Evolutionary conservation across 2,113 vertebrate genomes (phyloP).

Genomic region (Corydoras sp.): DNA sequence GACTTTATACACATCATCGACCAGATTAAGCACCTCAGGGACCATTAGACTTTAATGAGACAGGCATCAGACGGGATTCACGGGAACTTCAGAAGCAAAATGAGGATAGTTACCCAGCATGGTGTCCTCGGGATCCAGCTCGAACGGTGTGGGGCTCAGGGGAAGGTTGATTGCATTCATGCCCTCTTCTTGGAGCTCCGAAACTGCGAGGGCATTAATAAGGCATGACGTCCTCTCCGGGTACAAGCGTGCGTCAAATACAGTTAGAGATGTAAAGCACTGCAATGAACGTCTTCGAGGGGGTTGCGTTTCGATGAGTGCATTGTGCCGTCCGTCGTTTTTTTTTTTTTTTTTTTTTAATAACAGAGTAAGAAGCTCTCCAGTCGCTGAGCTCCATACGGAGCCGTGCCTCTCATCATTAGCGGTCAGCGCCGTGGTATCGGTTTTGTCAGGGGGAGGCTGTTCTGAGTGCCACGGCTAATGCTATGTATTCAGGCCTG

Average conservation of each 20-base stretch:
- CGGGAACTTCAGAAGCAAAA: no score
- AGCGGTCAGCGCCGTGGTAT: constrained; percentile 37
- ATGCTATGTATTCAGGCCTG: constrained; percentile 44
- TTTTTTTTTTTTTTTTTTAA: constrained; percentile 8
- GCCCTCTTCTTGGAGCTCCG: constrained; percentile 86
- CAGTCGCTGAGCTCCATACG: constrained; percentile 19
- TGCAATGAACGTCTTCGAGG: not conserved
- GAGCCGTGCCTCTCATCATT: constrained; percentile 39
- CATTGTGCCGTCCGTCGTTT: not conserved
- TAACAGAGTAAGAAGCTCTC: constrained; percentile 15
- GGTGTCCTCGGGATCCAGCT: constrained; percentile 83
- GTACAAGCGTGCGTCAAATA: not conserved
- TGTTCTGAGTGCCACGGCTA: constrained; percentile 37
- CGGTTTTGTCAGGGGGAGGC: constrained; percentile 39
- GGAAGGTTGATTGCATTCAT: constrained; percentile 89
- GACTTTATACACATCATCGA: no score
- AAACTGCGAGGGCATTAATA: constrained; percentile 61
- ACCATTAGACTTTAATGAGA: no score
- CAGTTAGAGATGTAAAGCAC: not conserved
- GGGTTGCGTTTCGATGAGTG: not conserved
- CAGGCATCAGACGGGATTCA: no score
- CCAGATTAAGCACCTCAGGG: no score
- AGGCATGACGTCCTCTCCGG: not conserved
- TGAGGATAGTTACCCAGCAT: constrained; percentile 75
- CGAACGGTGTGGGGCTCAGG: constrained; percentile 80